Conservation (phyloP, 2,113 vertebrate genomes). For the Plecturocebus donacophilus region DNA sequence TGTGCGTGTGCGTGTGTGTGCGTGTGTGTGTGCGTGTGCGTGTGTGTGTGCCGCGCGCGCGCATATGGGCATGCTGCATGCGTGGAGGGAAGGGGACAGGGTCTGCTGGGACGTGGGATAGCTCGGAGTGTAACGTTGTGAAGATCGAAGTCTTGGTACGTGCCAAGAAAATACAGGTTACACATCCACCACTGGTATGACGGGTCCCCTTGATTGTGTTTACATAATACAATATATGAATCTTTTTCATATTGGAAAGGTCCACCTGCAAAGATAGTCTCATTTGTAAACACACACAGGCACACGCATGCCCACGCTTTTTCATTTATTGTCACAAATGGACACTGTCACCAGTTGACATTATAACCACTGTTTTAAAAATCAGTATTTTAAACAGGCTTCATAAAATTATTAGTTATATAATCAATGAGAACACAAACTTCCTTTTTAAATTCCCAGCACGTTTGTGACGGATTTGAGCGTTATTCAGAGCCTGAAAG, state of each 20-base stretch:
- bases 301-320: background rate
- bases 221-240: background rate
- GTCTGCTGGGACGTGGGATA: background rate
- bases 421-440: slow-evolving; percentile 34
- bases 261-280: background rate
- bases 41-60: background rate
- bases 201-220: background rate
- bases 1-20: background rate
- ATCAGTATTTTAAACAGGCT: background rate
- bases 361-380: background rate
- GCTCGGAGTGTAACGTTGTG: background rate
- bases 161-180: background rate
- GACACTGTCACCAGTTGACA: background rate
- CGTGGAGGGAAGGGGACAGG: background rate
- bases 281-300: background rate
- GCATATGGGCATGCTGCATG: background rate
- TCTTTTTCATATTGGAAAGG: background rate
- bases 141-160: background rate
- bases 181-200: background rate
- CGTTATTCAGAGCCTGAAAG: background rate
- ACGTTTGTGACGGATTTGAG: background rate
- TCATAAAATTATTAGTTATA: background rate
- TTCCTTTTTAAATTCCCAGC: background rate
- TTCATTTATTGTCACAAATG: background rate
- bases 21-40: background rate